These are phyloP conservation scores for Pogona vitticeps DNA, from an alignment of 2,113 vertebrate species.

Conservation along the genomic window DNA sequence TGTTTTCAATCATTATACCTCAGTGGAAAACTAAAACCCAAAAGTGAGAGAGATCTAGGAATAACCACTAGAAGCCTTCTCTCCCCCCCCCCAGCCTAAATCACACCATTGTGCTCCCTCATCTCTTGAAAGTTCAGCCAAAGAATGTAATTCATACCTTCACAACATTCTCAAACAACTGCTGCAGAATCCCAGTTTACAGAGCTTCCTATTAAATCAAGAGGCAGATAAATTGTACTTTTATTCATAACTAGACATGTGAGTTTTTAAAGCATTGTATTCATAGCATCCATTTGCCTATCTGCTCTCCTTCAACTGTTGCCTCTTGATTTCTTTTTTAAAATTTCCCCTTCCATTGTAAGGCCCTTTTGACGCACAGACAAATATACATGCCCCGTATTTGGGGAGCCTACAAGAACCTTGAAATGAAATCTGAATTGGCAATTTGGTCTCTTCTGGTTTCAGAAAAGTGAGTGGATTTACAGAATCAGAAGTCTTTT, in stretches of 20 bases:
- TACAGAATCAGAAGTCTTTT: no score
- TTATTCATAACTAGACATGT: slow-evolving; percentile 30
- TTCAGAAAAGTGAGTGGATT: no score
- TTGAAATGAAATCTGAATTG: no score
- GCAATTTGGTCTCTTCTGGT: no score
- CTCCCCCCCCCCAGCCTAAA: neutral
- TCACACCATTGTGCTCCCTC: neutral
- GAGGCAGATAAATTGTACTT: slow-evolving; percentile 10
- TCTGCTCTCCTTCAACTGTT: neutral
- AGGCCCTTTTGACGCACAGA: no score
- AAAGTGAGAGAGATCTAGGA: slow-evolving; percentile 24
- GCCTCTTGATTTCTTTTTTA: neutral
- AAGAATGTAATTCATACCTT: slow-evolving; percentile 37
- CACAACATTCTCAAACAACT: neutral
- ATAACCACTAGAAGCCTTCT: neutral
- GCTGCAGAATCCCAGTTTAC: slow-evolving; percentile 14
- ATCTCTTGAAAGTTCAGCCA: slow-evolving; percentile 26
- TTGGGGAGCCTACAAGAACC: no score
- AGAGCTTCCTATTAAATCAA: slow-evolving; percentile 34
- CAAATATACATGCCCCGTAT: no score
- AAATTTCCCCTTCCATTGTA: neutral
- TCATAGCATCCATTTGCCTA: neutral
- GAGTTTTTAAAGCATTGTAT: neutral
- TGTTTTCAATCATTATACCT: slow-evolving; percentile 40
- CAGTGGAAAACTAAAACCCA: slow-evolving; percentile 30